A percentile compares a stretch with the other conserved stretches of the same genome.
These are phyloP conservation scores for Synanthedon andrenaeformis DNA, from an alignment of 2,888 invertebrate genomes.

Conservation along the genomic window DNA sequence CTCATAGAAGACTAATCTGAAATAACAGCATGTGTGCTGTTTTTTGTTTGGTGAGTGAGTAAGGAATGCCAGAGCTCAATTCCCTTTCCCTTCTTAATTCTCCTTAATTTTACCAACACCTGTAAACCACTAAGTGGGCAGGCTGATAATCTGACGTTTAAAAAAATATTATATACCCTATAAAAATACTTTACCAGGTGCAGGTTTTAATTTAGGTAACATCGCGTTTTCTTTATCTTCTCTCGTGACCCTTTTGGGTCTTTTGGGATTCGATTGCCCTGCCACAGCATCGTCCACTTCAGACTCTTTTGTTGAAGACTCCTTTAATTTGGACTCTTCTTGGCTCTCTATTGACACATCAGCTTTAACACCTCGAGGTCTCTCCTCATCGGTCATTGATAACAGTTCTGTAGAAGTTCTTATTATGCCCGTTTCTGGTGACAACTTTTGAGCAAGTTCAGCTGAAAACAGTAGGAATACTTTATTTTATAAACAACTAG, in stretches of 20 bases:
- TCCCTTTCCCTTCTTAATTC: no score
- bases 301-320: constrained; percentile 13
- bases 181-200: constrained; percentile 51
- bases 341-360: constrained; percentile 23
- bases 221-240: constrained; percentile 78
- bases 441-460: constrained; percentile 72
- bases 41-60: no score
- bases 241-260: constrained; percentile 48
- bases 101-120: no score
- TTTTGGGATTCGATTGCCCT: constrained; percentile 51
- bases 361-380: constrained; percentile 71
- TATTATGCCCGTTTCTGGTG: constrained; percentile 81
- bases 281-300: constrained; percentile 37
- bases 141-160: no score
- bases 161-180: no score
- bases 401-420: constrained; percentile 85
- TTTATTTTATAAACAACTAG: not conserved
- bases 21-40: no score
- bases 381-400: constrained; percentile 76
- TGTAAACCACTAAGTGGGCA: no score
- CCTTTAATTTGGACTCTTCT: constrained; percentile 13
- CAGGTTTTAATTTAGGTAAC: constrained; percentile 84
- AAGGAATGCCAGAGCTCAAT: no score
- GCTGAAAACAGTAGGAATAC: constrained; percentile 21
- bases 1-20: no score